Evolutionary conservation across 2,113 vertebrate species (phyloP).

Genomic region (Phocoena phocoena): DNA sequence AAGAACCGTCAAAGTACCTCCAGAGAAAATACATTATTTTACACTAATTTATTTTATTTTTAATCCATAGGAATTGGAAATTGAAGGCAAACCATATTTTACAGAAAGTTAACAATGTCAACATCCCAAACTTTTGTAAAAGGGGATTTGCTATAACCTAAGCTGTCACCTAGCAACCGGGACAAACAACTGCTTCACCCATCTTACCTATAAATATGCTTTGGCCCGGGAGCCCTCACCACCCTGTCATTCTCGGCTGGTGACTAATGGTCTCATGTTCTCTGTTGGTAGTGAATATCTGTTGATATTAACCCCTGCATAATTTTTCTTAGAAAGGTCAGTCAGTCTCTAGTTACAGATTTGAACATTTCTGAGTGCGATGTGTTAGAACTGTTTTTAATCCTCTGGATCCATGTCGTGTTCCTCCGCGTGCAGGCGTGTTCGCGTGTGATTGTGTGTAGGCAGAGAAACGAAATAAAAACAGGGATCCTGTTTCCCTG

Average conservation of each 20-base stretch:
- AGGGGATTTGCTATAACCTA: neutral
- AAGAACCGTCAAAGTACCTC: neutral
- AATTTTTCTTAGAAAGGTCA: constrained; percentile 88
- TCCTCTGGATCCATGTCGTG: neutral
- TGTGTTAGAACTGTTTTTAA: constrained; percentile 71
- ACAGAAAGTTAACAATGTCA: neutral
- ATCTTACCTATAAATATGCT: constrained; percentile 75
- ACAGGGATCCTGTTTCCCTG: neutral
- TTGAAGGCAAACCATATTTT: neutral
- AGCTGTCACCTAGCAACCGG: constrained; percentile 72
- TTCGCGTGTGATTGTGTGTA: neutral
- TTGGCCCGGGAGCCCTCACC: constrained; percentile 48
- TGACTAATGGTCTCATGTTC: constrained; percentile 83
- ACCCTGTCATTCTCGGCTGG: constrained; percentile 64
- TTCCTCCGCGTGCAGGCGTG: neutral
- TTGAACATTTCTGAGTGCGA: constrained; percentile 73
- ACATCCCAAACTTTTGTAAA: neutral
- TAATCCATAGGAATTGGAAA: neutral
- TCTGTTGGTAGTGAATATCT: constrained; percentile 78
- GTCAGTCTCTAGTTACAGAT: constrained; percentile 79
- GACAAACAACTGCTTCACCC: constrained; percentile 73
- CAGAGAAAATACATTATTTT: neutral
- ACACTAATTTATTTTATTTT: neutral
- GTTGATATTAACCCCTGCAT: constrained; percentile 77
- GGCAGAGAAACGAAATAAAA: neutral